Evolutionary conservation across 2,888 invertebrate genomes (phyloP).

Genomic region (Mythimna ferrago): DNA sequence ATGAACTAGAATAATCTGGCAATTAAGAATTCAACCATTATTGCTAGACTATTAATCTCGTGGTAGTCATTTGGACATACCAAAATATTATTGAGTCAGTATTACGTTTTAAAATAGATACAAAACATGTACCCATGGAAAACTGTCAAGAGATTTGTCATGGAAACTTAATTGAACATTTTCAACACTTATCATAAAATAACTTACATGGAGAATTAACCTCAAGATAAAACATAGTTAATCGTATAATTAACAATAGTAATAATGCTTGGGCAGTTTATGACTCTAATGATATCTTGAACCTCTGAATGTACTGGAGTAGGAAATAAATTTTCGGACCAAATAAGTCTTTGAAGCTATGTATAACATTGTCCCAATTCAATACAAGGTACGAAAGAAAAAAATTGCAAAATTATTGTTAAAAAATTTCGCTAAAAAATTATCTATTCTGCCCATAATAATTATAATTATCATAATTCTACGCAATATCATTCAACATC

Average conservation of each 20-base stretch:
- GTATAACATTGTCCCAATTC: constrained; percentile 50
- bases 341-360: constrained; percentile 22
- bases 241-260: constrained; percentile 31
- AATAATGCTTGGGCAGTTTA: constrained; percentile 41
- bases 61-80: neutral
- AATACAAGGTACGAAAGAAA: constrained; percentile 5
- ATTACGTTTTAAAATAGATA: neutral
- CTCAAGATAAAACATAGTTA: constrained; percentile 42
- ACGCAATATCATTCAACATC: constrained; percentile 75
- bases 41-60: neutral
- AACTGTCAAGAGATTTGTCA: constrained; percentile 45
- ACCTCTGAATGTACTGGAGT: constrained; percentile 25
- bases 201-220: constrained; percentile 67
- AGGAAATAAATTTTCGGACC: neutral
- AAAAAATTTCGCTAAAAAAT: constrained; percentile 27
- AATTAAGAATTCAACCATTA: neutral
- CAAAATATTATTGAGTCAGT: neutral
- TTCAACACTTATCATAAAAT: constrained; percentile 36
- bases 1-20: neutral
- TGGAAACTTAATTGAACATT: constrained; percentile 49
- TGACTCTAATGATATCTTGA: constrained; percentile 5
- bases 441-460: constrained; percentile 40
- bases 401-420: constrained; percentile 11
- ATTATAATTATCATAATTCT: constrained; percentile 59
- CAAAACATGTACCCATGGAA: neutral